Evolutionary conservation across 2,797 vertebrate species (phyloP).

Genomic region (Alosa sapidissima): DNA sequence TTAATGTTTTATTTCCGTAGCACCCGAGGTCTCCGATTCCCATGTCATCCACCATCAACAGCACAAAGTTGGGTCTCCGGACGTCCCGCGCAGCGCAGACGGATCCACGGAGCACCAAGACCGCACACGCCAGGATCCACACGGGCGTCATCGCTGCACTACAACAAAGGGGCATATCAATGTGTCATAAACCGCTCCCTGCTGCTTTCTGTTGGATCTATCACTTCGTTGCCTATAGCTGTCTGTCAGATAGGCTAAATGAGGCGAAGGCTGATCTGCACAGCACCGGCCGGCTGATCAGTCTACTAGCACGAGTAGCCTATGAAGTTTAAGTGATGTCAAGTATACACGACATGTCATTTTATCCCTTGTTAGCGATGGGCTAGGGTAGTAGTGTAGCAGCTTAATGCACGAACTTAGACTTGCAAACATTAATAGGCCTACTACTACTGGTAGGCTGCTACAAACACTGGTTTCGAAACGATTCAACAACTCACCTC

Average conservation of each 20-base stretch:
- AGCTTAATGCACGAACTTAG: too few relatives aligned
- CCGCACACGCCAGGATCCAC: slow-evolving; percentile 51
- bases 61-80: slow-evolving; percentile 76
- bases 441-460: too few relatives aligned
- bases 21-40: slow-evolving; percentile 91
- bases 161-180: slow-evolving; percentile 22
- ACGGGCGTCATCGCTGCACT: slow-evolving; percentile 62
- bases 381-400: too few relatives aligned
- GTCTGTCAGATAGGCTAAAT: too few relatives aligned
- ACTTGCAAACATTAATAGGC: too few relatives aligned
- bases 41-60: slow-evolving; percentile 90
- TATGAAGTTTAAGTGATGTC: background rate
- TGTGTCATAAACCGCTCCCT: background rate
- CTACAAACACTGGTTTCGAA: background rate
- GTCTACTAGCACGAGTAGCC: too few relatives aligned
- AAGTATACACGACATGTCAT: too few relatives aligned
- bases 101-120: slow-evolving; percentile 43
- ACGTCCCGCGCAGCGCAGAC: slow-evolving; percentile 26
- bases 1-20: slow-evolving; percentile 87
- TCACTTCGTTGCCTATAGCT: too few relatives aligned
- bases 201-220: background rate
- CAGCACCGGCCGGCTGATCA: too few relatives aligned
- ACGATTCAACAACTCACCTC: background rate
- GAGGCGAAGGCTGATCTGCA: too few relatives aligned
- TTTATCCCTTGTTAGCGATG: too few relatives aligned